Base-by-base conservation (phyloP, 2,113 vertebrate genomes). In the Mystacornis crossleyi region DNA sequence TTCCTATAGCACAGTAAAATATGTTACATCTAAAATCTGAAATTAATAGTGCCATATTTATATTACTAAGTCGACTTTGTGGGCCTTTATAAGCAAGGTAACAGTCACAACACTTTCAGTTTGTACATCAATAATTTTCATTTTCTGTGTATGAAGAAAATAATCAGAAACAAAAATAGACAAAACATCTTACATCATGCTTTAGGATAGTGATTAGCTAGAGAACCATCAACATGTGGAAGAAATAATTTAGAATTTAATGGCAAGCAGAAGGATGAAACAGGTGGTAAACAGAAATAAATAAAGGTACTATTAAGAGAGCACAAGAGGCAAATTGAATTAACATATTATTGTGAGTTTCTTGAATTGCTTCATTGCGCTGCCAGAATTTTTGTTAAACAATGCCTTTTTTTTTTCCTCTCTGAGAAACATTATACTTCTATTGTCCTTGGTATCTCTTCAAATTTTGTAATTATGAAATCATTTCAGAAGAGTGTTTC, bases 391-490 rank as follows among this genome's bases (percentile, higher is more conserved):
- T 88, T 89, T 92, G 31, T 54, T 90, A 89, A 95, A 89, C 51
- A 82, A 66, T 66, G 16, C 1, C 8, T 58, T 75, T 84, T 69
- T 65, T n/a, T 82, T 75, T 36, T 60, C 4, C 4, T 54, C 40
- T 89, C 43, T 23, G 54, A 86, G 72, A 43, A 84, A 90, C 48
- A 45, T 71, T 90, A 17, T 61, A 83, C 86, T 95, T 95, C 55
- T 86, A 64, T 90, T 86, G 72, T 66, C 75, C 69, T 94, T 88
- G 74, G n/a, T 94, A 93, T 85, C 38, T 93, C 48, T 74, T 89
- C 33, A 78, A 58, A 75, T 66, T 92, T 96, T 58, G 75, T 58
- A 92, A 90, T 77, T 83, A 77, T 89, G 71, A 95, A 93, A 83
- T 83, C 4, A 86, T 74, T 95, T 90, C 47, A 78, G 82, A 83